These are phyloP conservation scores for Apogon talboti DNA, from an alignment of 2,797 vertebrate species.

Conservation along the genomic window DNA sequence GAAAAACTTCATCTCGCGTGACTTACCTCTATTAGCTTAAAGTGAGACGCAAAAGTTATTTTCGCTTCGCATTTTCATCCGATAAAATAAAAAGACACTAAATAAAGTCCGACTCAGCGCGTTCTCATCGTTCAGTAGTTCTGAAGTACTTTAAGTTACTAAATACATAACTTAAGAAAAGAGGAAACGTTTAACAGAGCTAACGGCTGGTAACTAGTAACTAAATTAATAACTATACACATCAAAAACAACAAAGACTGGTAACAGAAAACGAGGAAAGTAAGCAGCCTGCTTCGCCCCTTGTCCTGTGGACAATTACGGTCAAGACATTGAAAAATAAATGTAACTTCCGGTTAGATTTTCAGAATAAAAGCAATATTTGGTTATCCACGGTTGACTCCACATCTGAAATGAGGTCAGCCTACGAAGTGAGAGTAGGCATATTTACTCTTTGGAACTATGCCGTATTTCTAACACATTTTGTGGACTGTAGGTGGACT, in stretches of 20 bases:
- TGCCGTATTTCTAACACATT: too few relatives aligned
- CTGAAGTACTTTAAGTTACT: neutral
- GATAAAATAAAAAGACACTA: conserved; percentile 7
- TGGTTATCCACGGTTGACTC: neutral
- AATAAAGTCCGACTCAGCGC: conserved; percentile 25
- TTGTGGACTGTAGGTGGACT: too few relatives aligned
- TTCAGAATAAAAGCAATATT: conserved; percentile 48
- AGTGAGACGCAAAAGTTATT: neutral
- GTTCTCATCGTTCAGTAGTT: conserved; percentile 34
- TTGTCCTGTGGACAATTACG: conserved; percentile 1
- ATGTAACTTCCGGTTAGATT: conserved; percentile 24
- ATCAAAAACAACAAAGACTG: conserved; percentile 33
- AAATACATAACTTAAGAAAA: neutral
- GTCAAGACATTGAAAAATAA: neutral
- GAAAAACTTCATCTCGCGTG: too few relatives aligned
- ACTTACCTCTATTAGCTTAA: conserved; percentile 50
- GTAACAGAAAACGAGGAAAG: conserved; percentile 28
- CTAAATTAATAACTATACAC: neutral
- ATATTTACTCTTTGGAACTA: too few relatives aligned
- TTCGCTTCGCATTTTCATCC: conserved; percentile 9
- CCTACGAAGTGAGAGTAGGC: too few relatives aligned
- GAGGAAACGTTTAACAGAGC: neutral
- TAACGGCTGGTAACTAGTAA: neutral
- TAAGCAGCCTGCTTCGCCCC: conserved; percentile 45
- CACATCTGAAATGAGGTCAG: neutral